Evolutionary conservation across 2,797 vertebrate species (phyloP).

Genomic region (Catharus ustulatus): DNA sequence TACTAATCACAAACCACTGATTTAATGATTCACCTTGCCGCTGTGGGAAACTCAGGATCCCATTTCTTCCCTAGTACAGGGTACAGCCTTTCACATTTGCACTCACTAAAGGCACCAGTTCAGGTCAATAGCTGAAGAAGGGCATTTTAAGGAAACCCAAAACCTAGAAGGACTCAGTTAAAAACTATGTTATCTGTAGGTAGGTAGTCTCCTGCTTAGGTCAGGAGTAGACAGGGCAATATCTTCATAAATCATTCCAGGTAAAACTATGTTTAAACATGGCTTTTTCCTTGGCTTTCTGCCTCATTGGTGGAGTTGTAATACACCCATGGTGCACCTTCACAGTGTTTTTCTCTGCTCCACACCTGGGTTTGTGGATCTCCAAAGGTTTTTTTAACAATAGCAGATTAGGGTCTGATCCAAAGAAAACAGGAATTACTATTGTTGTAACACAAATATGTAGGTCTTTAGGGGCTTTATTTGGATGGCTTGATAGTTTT

Average conservation of each 20-base stretch:
- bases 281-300: not conserved
- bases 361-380: not conserved
- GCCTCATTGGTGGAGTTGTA: not conserved
- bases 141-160: not conserved
- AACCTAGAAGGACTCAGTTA: not conserved
- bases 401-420: not conserved
- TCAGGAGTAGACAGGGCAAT: not conserved
- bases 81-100: not conserved
- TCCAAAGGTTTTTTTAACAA: not conserved
- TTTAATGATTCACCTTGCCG: not conserved
- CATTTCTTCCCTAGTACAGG: not conserved
- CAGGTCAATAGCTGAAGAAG: not conserved
- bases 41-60: not conserved
- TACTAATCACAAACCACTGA: not conserved
- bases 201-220: not conserved
- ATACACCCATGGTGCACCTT: not conserved
- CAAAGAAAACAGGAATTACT: not conserved
- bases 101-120: not conserved
- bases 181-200: not conserved
- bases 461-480: not conserved
- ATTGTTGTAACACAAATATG: not conserved
- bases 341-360: not conserved
- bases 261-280: not conserved
- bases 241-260: not conserved
- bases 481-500: fast-evolving